A percentile compares a stretch with the other conserved stretches of the same genome.
phyloP scores from a whole-genome alignment of 2,797 vertebrate genomes.

The Eupleurogrammus muticus region DNA sequence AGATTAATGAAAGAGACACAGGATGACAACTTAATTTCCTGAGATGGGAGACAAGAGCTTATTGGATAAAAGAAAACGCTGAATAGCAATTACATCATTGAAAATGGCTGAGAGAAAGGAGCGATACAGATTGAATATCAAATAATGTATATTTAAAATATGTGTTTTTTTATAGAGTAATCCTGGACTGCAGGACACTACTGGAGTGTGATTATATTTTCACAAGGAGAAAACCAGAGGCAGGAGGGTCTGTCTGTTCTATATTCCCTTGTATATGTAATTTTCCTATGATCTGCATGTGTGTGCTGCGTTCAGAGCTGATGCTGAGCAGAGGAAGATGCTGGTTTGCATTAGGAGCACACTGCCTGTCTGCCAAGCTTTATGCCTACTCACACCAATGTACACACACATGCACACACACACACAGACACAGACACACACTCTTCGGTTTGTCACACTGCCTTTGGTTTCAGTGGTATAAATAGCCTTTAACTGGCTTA shows the following conservation, averaged over 20 bases:
- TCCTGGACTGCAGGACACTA: conserved; percentile 69
- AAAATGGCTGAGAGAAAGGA: conserved; percentile 65
- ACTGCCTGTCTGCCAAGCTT: conserved; percentile 27
- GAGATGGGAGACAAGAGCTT: conserved; percentile 79
- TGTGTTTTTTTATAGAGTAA: conserved; percentile 78
- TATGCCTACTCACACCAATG: conserved; percentile 15
- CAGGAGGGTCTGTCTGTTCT: conserved; percentile 22
- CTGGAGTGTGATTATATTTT: conserved; percentile 54
- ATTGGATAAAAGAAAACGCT: conserved; percentile 77
- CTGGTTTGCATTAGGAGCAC: conserved; percentile 37
- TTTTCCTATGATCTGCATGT: conserved; percentile 8
- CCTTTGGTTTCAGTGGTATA: conserved; percentile 29
- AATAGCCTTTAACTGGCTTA: conserved; percentile 21
- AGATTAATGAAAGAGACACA: conserved; percentile 80
- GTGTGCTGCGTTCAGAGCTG: conserved; percentile 4
- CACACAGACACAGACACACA: conserved; percentile 8
- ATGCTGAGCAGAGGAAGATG: conserved; percentile 16
- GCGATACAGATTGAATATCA: conserved; percentile 73
- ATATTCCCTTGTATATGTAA: neutral
- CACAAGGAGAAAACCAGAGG: conserved; percentile 37
- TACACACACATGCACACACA: conserved; percentile 9
- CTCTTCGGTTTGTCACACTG: conserved; percentile 9
- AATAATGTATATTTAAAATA: conserved; percentile 76
- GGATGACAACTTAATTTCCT: conserved; percentile 85
- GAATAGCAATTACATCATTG: conserved; percentile 74